A percentile compares a stretch with the other conserved stretches of the same genome.
These are phyloP conservation scores for Sclerurus mexicanus DNA, from an alignment of 2,113 vertebrate genomes.

Conservation along the genomic window DNA sequence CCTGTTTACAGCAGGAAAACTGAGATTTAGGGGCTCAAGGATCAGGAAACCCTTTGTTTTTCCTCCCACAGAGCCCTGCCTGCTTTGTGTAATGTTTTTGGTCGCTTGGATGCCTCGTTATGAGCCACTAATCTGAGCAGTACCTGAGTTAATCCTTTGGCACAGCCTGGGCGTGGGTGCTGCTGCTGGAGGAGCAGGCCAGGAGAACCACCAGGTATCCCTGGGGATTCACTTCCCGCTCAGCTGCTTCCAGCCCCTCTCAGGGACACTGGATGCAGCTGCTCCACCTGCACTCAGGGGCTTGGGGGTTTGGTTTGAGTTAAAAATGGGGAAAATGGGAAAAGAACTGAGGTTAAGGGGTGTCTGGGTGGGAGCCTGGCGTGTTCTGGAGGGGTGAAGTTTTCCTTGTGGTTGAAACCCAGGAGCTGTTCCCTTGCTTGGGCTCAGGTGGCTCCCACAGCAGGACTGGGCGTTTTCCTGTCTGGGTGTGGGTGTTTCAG, in stretches of 20 bases:
- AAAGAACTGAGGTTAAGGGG: fast-evolving
- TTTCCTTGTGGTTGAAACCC: background rate
- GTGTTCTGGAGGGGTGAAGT: background rate
- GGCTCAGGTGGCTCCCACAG: background rate
- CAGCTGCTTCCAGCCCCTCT: background rate
- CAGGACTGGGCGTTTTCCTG: background rate
- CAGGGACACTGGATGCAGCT: background rate
- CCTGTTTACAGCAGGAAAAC: fast-evolving
- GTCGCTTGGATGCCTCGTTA: background rate
- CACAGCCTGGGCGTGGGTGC: background rate
- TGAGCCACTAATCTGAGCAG: background rate
- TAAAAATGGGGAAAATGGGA: fast-evolving
- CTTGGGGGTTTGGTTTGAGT: background rate
- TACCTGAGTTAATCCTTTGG: background rate
- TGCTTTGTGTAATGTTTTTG: background rate
- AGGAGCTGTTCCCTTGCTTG: background rate
- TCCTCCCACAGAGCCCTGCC: background rate
- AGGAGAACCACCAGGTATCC: background rate
- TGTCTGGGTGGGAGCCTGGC: background rate
- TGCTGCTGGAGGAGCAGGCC: background rate
- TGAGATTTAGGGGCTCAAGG: fast-evolving
- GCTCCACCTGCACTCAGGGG: background rate
- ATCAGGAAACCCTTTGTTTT: background rate
- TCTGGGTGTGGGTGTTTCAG: background rate
- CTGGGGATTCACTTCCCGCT: background rate